Percentiles rank a stretch among this genome's conserved stretches.
phyloP scores from a whole-genome alignment of 2,113 vertebrate genomes.

The Sus scrofa region DNA sequence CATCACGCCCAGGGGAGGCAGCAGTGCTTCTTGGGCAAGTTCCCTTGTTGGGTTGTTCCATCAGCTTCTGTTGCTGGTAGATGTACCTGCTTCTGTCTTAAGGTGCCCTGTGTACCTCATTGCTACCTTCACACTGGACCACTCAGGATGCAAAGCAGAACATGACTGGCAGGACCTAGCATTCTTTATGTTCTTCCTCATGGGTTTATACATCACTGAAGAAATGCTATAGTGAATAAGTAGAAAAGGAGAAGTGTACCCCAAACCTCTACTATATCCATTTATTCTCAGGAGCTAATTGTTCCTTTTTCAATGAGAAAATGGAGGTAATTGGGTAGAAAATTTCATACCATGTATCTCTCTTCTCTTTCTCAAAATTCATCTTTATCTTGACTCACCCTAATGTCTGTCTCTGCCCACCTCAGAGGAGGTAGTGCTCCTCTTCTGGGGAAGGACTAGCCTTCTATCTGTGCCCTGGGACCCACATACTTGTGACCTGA shows the following conservation, averaged over 20 bases:
- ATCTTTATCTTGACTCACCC: not conserved
- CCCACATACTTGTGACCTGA: not conserved
- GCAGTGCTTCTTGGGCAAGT: not conserved
- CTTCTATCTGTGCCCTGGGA: not conserved
- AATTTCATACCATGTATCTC: not conserved
- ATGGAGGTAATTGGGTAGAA: not conserved
- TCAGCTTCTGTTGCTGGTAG: not conserved
- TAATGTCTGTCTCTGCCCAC: not conserved
- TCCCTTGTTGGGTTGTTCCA: not conserved
- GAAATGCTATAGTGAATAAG: not conserved
- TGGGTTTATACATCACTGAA: not conserved
- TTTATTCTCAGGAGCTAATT: not conserved
- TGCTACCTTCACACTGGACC: not conserved
- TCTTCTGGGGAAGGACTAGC: not conserved
- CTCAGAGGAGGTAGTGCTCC: not conserved
- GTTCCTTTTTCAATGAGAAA: constrained; percentile 1
- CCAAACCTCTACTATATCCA: not conserved
- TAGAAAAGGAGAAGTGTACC: not conserved
- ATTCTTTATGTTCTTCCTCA: not conserved
- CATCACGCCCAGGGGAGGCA: not conserved
- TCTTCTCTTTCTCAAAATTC: constrained; percentile 16
- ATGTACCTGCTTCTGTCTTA: not conserved
- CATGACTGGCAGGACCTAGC: not conserved
- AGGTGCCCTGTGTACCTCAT: not conserved
- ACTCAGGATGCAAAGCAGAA: not conserved